Percentiles rank a stretch among this genome's conserved stretches.
These are phyloP conservation scores for zebrafish (Danio rerio) DNA, from an alignment of 2,113 vertebrate genomes.

Conservation along the genomic window DNA sequence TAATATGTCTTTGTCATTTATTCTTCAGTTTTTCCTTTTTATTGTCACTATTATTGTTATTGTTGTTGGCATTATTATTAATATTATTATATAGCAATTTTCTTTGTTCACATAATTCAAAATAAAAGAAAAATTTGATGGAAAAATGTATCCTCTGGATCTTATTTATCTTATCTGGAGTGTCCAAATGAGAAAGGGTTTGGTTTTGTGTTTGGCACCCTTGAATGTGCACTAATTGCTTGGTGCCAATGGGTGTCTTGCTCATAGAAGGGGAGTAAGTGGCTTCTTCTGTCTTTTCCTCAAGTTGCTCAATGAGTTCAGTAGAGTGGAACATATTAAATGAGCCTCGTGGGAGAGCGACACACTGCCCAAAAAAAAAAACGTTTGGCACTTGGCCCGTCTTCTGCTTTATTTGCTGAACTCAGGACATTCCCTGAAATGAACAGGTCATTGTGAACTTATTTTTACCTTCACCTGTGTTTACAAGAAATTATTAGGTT, in stretches of 20 bases:
- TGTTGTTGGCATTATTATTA: too few relatives aligned
- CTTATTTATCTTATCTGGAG: neutral
- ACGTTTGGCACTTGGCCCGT: conserved; percentile 60
- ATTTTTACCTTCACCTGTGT: neutral
- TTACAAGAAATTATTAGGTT: neutral
- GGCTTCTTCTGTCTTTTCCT: conserved; percentile 52
- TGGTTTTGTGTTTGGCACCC: conserved; percentile 7
- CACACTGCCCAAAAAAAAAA: conserved; percentile 54
- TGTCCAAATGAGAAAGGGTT: neutral
- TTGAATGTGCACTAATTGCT: conserved; percentile 48
- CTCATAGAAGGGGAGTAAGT: too few relatives aligned
- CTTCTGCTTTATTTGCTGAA: neutral
- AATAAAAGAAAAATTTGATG: too few relatives aligned
- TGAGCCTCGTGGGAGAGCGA: conserved; percentile 57
- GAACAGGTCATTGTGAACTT: neutral
- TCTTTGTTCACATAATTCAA: too few relatives aligned
- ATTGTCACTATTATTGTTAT: too few relatives aligned
- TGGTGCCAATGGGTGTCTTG: conserved; percentile 55
- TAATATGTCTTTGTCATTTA: too few relatives aligned
- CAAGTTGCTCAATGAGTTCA: conserved; percentile 61
- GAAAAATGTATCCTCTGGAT: neutral
- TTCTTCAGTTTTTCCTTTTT: too few relatives aligned
- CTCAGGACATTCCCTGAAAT: conserved; percentile 37
- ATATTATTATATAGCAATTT: too few relatives aligned
- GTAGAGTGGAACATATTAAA: conserved; percentile 61